Conservation (phyloP, 2,113 vertebrate species). For the Vulpes vulpes region DNA sequence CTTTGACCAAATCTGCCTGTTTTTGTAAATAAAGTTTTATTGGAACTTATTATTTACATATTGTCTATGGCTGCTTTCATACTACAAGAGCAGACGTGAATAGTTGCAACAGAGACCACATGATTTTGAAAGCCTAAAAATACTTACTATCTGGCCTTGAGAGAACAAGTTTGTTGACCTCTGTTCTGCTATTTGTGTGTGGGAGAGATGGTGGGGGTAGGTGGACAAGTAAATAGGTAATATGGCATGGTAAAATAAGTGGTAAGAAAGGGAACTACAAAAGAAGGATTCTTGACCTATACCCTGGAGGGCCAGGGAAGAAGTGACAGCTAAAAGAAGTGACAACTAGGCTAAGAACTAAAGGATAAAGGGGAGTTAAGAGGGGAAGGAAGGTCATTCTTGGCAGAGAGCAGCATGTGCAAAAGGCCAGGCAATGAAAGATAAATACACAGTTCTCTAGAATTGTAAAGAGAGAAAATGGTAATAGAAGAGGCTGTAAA, state of each 20-base stretch:
- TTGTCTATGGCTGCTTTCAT: not conserved
- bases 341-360: not conserved
- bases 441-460: not conserved
- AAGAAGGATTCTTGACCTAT: not conserved
- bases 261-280: not conserved
- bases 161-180: not conserved
- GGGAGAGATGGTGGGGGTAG: not conserved
- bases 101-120: not conserved
- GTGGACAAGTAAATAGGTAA: not conserved
- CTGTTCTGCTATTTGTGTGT: not conserved
- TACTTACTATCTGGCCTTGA: not conserved
- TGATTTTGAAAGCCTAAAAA: not conserved
- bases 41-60: not conserved
- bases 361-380: conserved; percentile 52
- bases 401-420: not conserved
- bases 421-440: not conserved
- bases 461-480: not conserved
- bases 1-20: not conserved
- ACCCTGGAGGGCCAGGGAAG: not conserved
- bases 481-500: not conserved
- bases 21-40: conserved; percentile 45
- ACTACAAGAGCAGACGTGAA: not conserved
- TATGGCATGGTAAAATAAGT: not conserved
- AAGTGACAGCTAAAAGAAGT: conserved; percentile 7
- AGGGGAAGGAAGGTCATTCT: conserved; percentile 27